Conservation (phyloP, 2,113 vertebrate genomes). For the Capreolus pygargus region DNA sequence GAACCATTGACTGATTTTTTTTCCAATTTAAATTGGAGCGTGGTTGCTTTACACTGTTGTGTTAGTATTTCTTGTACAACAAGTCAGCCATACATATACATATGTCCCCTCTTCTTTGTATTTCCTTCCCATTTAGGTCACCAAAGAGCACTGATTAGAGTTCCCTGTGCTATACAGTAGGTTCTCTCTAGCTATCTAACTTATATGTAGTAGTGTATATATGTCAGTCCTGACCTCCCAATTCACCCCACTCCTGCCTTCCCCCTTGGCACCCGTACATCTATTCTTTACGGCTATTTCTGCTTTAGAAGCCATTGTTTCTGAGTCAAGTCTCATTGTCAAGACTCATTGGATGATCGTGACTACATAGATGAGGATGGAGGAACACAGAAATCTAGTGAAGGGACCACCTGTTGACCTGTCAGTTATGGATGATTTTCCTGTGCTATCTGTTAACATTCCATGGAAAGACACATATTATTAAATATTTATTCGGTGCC, state of each 20-base stretch:
- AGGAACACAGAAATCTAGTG: neutral
- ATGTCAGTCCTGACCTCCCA: neutral
- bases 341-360: neutral
- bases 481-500: neutral
- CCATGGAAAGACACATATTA: neutral
- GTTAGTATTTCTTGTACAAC: neutral
- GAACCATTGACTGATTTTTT: neutral
- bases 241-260: neutral
- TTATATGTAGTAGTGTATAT: accelerated
- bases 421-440: neutral
- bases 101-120: neutral
- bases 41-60: neutral
- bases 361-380: neutral
- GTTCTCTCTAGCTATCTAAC: neutral
- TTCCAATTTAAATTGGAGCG: neutral
- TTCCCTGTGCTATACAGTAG: neutral
- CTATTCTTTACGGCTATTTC: neutral
- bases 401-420: neutral
- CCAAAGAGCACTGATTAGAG: neutral
- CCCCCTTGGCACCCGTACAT: neutral
- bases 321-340: neutral
- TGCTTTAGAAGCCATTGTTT: neutral
- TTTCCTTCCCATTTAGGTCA: neutral
- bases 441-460: neutral
- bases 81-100: neutral